Base-by-base conservation (phyloP, 2,113 vertebrate species). In the Coptodon bakossiorum region DNA sequence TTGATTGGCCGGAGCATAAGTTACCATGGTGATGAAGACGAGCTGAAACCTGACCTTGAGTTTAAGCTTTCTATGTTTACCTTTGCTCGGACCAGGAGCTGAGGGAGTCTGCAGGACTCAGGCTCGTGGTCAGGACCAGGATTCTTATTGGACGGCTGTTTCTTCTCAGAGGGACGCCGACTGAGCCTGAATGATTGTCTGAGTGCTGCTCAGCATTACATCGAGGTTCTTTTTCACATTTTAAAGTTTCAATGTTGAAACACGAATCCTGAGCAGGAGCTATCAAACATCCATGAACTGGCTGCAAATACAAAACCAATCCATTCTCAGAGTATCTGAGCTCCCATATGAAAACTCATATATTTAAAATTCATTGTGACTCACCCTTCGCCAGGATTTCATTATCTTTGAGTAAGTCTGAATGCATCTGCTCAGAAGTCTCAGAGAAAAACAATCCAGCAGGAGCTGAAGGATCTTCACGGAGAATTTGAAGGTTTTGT, bases 11-110 rank as follows among this genome's bases (percentile, higher is more conserved):
- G 0, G 63, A 68, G 22, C 63, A 14, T 22, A 40, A 13, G 63
- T 40, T 68, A 0, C 19, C 63, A 68, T 36, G 59, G 59, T 19
- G 59, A 63, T 63, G 29, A 40, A 40, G 36, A 68, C n/a, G 2
- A 40, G 63, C 12, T 40, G 1, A 68, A 40, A 68, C 19, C 63
- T 4, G 63, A 36, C 59, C 31, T 36, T 19, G 3, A 19, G 59
- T 1, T 34, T 57, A 29, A 57, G 9, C 57, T 59, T 19, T 63
- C 31, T n/a, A 31, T 1, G 0, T 36, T n/a, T 4, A 0, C 31
- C 17, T n/a, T 10, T 11, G 9, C 16, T 19, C 2, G 10, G 9
- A 4, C 0, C 16, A n/a, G 31, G 59, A 63, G 31, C 59, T 0
- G 57, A 34, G 2, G 27, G 57, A 61, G 27, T 34, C 29, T 63